These are phyloP conservation scores for Ameiurus melas DNA, from an alignment of 2,113 vertebrate species.

Conservation along the genomic window DNA sequence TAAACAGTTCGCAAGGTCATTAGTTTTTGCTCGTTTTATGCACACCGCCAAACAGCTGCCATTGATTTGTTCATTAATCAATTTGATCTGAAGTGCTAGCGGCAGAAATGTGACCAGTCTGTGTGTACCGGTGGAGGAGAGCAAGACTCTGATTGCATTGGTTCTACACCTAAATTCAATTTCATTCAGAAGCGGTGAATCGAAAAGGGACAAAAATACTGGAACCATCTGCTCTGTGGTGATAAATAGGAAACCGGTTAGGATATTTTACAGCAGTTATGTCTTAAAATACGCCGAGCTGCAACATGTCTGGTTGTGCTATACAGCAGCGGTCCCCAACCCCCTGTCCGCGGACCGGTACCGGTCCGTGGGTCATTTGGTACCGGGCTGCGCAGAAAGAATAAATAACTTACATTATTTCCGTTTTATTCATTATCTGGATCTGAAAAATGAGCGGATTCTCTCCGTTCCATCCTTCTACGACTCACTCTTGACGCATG, in stretches of 20 bases:
- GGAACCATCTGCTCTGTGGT: neutral
- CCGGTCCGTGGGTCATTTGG: no score
- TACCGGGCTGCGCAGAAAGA: no score
- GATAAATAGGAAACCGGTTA: neutral
- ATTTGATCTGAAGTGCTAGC: neutral
- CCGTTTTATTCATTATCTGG: no score
- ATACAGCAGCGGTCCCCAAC: no score
- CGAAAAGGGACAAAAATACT: neutral
- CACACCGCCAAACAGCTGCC: neutral
- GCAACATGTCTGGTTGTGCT: neutral
- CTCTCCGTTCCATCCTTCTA: no score
- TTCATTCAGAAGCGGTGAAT: neutral
- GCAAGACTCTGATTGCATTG: neutral
- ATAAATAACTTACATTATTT: no score
- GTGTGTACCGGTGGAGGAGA: no score
- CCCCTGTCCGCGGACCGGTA: no score
- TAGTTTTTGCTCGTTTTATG: neutral
- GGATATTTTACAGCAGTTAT: neutral
- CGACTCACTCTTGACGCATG: no score
- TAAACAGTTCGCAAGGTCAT: neutral
- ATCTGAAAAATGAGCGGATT: no score
- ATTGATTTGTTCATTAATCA: neutral
- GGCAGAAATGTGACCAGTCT: neutral
- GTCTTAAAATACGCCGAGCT: neutral
- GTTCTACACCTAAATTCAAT: neutral